These are phyloP conservation scores for Mesoligia furuncula DNA, from an alignment of 2,888 invertebrate genomes.

Conservation along the genomic window DNA sequence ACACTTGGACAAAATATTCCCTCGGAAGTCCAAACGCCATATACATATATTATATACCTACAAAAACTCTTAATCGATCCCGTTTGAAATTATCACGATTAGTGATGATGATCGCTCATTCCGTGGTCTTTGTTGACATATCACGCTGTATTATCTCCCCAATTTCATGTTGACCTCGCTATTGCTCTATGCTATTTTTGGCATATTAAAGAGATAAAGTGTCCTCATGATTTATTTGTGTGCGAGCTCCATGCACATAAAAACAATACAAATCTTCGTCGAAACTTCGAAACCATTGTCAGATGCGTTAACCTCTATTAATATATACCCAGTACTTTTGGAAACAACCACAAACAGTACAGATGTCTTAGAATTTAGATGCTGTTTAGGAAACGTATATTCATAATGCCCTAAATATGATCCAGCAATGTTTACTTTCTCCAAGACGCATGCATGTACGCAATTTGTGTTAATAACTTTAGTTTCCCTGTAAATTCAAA, in stretches of 20 bases:
- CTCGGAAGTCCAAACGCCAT: slow-evolving; percentile 21
- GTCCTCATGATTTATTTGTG: not conserved
- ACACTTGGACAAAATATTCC: not conserved
- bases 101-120: not conserved
- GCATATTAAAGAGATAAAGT: not conserved
- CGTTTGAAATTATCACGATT: not conserved
- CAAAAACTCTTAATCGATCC: slow-evolving; percentile 20
- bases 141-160: not conserved
- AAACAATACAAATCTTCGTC: not conserved
- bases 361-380: not conserved
- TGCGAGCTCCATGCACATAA: not conserved
- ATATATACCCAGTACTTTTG: not conserved
- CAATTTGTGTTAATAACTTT: slow-evolving; percentile 4
- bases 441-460: not conserved
- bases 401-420: not conserved
- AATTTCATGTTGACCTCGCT: not conserved
- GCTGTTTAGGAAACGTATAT: not conserved
- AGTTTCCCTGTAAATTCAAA: not conserved
- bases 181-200: not conserved
- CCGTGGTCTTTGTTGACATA: slow-evolving; percentile 1
- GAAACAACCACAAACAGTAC: not conserved
- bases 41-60: slow-evolving; percentile 7
- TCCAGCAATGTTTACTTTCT: not conserved
- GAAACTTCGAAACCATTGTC: not conserved
- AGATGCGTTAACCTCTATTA: not conserved